Base-by-base conservation (phyloP, 1,140 invertebrate genomes). In the Chymomyza costata region DNA sequence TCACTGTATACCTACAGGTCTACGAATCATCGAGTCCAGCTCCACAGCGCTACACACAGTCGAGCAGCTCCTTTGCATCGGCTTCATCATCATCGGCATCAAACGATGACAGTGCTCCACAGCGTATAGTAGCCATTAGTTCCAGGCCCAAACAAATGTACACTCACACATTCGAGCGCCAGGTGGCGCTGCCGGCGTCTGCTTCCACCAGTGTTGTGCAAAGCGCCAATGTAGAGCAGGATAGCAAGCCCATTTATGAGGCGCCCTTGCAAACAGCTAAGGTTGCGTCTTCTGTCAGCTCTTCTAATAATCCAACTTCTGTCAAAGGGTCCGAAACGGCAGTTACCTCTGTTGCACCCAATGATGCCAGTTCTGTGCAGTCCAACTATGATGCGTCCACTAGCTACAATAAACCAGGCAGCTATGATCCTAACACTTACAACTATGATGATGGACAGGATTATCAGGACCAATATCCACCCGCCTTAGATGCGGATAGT, bases 151-250 rank as follows among this genome's bases (percentile, higher is more conserved):
- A 60, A 38, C 59, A 83, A 38, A 15, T 82, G 32, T 63, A 82
- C 31, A 81, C 70, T 51, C 84, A 82, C 31, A 81, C 70, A 51
- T 84, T 84, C n/a, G 82, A 84, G 35, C 68, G 82, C 8, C 76
- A 80, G 21, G 64, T 84, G 16, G 82, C 76, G 10, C 57, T 69
- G 6, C 82, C 82, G 0, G 63, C 59, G 1, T 17, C 65, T n/a
- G n/a, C n/a, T n/a, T 7, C 31, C 21, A 0, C 21, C 3, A 25
- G 8, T 25, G 21, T 25, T 3, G 21, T 43, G 31, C 14, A 65
- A n/a, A 69, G 74, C 19, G 53, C 51, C 48, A 54, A 56, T 38
- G 61, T 68, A 13, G 76, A 80, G 40, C 60, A 51, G 53, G 60
- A 68, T 11, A 61, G 50, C 40, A 83, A 82, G 18, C 76, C 69